Evolutionary conservation across 2,888 invertebrate genomes (phyloP).

Genomic region (Eucera pruinosa): DNA sequence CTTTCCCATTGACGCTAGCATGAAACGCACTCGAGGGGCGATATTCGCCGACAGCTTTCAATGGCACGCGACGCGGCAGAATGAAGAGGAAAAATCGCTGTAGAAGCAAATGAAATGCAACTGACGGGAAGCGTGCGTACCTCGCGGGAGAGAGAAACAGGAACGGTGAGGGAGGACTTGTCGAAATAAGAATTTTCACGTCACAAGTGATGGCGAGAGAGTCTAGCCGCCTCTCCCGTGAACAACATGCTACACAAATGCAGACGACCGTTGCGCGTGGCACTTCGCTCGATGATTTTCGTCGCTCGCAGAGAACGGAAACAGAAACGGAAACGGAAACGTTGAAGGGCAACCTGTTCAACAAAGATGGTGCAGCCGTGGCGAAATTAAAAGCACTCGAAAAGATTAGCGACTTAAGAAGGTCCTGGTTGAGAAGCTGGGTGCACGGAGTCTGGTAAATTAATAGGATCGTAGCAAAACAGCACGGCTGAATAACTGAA

Average conservation of each 20-base stretch:
- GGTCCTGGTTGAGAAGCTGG: too few species aligned
- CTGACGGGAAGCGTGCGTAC: neutral
- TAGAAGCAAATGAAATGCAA: slow-evolving; percentile 48
- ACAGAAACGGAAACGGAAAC: too few species aligned
- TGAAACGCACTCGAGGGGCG: slow-evolving; percentile 15
- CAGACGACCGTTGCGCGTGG: slow-evolving; percentile 15
- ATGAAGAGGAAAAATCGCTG: slow-evolving; percentile 36
- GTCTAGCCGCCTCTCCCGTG: too few species aligned
- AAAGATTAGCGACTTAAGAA: too few species aligned
- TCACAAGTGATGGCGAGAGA: neutral
- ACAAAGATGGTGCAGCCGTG: too few species aligned
- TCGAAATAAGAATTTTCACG: slow-evolving; percentile 53
- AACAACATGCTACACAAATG: slow-evolving; percentile 27
- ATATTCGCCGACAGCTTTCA: slow-evolving; percentile 50
- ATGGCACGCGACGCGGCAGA: slow-evolving; percentile 24
- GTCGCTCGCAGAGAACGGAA: too few species aligned
- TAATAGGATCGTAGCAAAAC: slow-evolving; percentile 55
- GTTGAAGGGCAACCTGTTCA: too few species aligned
- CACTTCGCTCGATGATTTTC: slow-evolving; percentile 24
- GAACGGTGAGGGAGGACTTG: neutral
- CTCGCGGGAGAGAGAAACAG: neutral
- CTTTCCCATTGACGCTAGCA: slow-evolving; percentile 8
- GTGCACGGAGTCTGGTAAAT: slow-evolving; percentile 22
- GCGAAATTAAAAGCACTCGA: neutral
- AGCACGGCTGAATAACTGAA: slow-evolving; percentile 10